These are phyloP conservation scores for Peribatodes rhomboidaria DNA, from an alignment of 2,888 invertebrate species.

Conservation along the genomic window DNA sequence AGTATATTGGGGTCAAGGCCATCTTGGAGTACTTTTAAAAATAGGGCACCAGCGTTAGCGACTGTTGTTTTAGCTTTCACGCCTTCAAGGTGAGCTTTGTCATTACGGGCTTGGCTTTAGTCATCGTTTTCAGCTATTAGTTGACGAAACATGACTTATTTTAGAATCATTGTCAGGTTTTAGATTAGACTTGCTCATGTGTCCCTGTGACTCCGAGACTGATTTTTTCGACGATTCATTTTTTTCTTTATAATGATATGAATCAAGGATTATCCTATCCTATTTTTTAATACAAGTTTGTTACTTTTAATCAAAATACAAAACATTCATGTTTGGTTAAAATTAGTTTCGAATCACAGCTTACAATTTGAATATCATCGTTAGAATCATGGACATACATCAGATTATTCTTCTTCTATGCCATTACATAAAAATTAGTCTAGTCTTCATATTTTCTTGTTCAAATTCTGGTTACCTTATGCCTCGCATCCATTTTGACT, in stretches of 20 bases:
- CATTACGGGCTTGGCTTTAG: conserved; percentile 16
- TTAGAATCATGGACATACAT: neutral
- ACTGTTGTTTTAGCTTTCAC: conserved; percentile 54
- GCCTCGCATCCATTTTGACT: conserved; percentile 93
- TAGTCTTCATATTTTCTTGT: neutral
- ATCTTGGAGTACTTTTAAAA: conserved; percentile 73
- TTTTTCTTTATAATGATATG: no score
- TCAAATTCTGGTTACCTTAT: conserved; percentile 88
- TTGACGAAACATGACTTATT: neutral
- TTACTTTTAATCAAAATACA: no score
- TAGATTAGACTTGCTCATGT: neutral
- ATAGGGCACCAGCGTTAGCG: conserved; percentile 53
- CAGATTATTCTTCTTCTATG: neutral
- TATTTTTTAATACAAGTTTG: no score
- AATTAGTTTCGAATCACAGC: no score
- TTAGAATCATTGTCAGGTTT: neutral
- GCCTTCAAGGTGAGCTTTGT: conserved; percentile 41
- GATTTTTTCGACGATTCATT: no score
- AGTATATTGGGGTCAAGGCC: conserved; percentile 81
- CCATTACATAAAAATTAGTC: neutral
- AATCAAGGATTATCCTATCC: no score
- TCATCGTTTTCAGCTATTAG: conserved; percentile 16
- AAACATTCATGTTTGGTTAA: no score
- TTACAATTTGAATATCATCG: no score
- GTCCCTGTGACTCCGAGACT: no score